Conservation (phyloP, 2,888 invertebrate genomes). For the Lobophora halterata region DNA sequence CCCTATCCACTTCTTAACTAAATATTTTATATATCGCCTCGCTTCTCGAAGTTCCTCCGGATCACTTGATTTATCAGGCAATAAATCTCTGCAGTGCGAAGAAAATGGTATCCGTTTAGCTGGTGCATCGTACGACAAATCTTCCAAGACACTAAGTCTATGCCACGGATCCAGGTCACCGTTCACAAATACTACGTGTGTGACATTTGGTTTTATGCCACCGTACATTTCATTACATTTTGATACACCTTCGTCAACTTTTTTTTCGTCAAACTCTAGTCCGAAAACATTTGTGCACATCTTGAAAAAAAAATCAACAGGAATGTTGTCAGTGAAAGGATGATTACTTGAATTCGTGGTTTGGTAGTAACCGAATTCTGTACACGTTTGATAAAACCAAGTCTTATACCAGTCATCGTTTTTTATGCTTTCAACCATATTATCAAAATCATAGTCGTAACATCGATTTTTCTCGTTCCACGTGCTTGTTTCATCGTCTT, state of each 20-base stretch:
- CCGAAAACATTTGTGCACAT: constrained; percentile 69
- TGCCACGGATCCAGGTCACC: constrained; percentile 83
- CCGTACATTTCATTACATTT: constrained; percentile 75
- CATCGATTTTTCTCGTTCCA: constrained; percentile 46
- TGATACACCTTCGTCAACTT: constrained; percentile 55
- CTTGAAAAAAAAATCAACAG: constrained; percentile 60
- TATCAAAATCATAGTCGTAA: constrained; percentile 52
- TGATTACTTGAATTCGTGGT: constrained; percentile 79
- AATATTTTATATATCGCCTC: constrained; percentile 53
- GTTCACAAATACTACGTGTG: constrained; percentile 79
- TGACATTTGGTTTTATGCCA: constrained; percentile 67
- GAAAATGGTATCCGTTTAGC: constrained; percentile 54
- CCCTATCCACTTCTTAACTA: constrained; percentile 64
- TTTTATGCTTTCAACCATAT: constrained; percentile 45
- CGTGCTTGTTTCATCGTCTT: constrained; percentile 35
- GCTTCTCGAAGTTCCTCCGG: constrained; percentile 60
- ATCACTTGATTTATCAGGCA: constrained; percentile 47
- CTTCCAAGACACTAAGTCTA: constrained; percentile 69
- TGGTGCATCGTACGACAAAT: constrained; percentile 60
- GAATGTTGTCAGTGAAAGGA: constrained; percentile 78
- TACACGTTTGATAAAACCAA: constrained; percentile 89
- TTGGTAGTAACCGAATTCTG: constrained; percentile 88
- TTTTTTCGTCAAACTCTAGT: constrained; percentile 50
- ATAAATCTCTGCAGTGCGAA: constrained; percentile 62
- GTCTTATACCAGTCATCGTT: constrained; percentile 42